These are phyloP conservation scores for Copidosoma floridanum DNA, from an alignment of 1,140 invertebrate genomes.

Conservation along the genomic window DNA sequence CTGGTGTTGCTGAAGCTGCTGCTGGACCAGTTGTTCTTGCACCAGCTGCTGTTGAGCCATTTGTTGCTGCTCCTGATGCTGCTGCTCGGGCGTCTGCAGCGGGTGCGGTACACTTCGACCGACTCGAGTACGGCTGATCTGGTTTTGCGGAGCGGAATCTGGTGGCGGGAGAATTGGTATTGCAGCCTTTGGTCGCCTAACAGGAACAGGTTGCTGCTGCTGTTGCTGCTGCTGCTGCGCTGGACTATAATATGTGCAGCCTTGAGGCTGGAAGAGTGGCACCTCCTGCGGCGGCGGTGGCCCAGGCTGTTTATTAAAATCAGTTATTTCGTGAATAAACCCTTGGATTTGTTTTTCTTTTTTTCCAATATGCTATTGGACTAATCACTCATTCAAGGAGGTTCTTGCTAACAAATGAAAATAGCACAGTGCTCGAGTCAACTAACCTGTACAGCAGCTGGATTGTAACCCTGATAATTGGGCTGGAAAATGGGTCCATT, in stretches of 20 bases:
- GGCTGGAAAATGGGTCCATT: slow-evolving; percentile 51
- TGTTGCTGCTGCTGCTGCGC: slow-evolving; percentile 57
- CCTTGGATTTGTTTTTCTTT: too few relatives aligned
- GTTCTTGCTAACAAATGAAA: not conserved
- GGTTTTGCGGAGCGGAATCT: slow-evolving; percentile 52
- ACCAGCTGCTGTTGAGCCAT: slow-evolving; percentile 10
- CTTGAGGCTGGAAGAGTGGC: slow-evolving; percentile 56
- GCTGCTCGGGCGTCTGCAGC: slow-evolving; percentile 21
- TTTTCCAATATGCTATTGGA: slow-evolving; percentile 6
- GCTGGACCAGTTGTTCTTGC: slow-evolving; percentile 19
- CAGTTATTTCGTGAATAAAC: too few relatives aligned
- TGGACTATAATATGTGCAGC: slow-evolving; percentile 60
- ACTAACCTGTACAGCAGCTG: slow-evolving; percentile 46
- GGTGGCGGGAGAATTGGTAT: slow-evolving; percentile 65
- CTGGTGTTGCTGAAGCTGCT: slow-evolving; percentile 16
- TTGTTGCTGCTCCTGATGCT: slow-evolving; percentile 26
- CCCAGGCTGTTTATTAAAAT: slow-evolving; percentile 37
- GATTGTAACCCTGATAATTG: slow-evolving; percentile 52
- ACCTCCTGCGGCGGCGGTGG: slow-evolving; percentile 58
- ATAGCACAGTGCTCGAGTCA: slow-evolving; percentile 4
- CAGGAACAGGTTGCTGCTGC: slow-evolving; percentile 45
- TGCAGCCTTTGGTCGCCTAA: slow-evolving; percentile 60
- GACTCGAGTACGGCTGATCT: slow-evolving; percentile 32
- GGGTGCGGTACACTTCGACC: slow-evolving; percentile 30
- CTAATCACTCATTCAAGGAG: not conserved